Evolutionary conservation across 2,888 invertebrate genomes (phyloP), one percentile per base, ranked within the genome.

Genomic region (Agelastica alni): DNA sequence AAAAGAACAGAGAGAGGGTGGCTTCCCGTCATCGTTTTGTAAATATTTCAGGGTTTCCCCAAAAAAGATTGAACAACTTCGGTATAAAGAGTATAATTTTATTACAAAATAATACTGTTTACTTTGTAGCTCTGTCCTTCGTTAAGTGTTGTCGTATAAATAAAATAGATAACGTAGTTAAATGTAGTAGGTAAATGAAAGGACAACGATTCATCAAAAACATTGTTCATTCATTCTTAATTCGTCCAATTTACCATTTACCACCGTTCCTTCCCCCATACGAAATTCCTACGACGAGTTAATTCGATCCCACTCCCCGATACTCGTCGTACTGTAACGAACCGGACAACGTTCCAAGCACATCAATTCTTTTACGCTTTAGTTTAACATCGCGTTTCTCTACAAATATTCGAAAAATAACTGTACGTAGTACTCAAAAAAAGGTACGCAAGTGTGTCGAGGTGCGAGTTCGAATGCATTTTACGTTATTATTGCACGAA

Each of bases 211-310:
- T 45, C 36, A 47, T 28, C 37, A 37, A 20, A 17, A 17, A 31
- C 31, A 22, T 18, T 17, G 2, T 28, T 26, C 30, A 41, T 39
- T 32, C 18, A 18, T 26, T 22, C 16, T 12, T 42, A 49, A 49
- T 49, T 49, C 32, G 42, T 32, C 49, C 49, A 49, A 49, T 49
- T 49, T 42, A 41, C 49, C 32, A 49, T 49, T 49, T 42, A 41
- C 49, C 32, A 20, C 20, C 28, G 32, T 49, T 42, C 41, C 49
- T 49, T 49, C 49, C 49, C 49, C 48, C 48, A 48, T 39, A 14
- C 48, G 16, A 14, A 28, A 46, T 46, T 46, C 46, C 46, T 46
- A 46, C 28, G 37, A 16, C 46, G 46, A 46, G 46, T 46, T 46
- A 46, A 46, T 36, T 26, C 37, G 10, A 37, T 46, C 46, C 46